Base-by-base conservation (phyloP, 2,888 invertebrate genomes). In the Auanema freiburgensis region DNA sequence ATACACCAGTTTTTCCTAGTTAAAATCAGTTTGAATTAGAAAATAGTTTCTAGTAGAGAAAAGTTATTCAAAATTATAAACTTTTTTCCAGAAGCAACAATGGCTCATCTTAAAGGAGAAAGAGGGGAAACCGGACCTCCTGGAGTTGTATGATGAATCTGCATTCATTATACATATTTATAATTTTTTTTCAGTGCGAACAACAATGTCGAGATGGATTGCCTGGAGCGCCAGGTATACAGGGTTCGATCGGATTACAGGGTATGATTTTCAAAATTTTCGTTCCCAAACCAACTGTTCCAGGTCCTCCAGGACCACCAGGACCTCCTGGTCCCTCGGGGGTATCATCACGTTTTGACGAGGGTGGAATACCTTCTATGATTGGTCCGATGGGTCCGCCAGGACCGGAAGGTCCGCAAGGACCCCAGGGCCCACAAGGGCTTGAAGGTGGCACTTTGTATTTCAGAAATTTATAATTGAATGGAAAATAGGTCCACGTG, bases 111-210 rank as follows among this genome's bases (percentile, higher is more conserved):
- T 1, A 59, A 53, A 50, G 64, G 59, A 16, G 57, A 57, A 25
- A 33, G 53, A 24, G 77, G 77, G 59, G 76, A 77, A 10, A 71
- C 65, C 10, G 76, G 76, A 51, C 66, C 63, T 6, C 76, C 76
- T 11, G 77, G 77, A 52, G 72, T 74, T 50, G 74, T 74, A 16
- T 68, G 71, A 66, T 33, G 4, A 23, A 11, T 51, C 12, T 52
- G 23, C 8, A 21, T 8, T 46, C 46, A 46, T 46, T 18, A 8
- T 21, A 21, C 4, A 5, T 18, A 8, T 3, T 5, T 8, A 5
- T 16, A 8, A 46, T 5, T 59, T 24, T 23, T 4, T 66, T 63
- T 52, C 54, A 66, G 57, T 76, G 72, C 59, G 67, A 65, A 10
- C 69, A 69, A 62, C 61, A 71, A 11, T 75, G 75, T 42, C 60